Evolutionary conservation across 1,140 invertebrate genomes (phyloP).

Genomic region (Drosophila sucinea): DNA sequence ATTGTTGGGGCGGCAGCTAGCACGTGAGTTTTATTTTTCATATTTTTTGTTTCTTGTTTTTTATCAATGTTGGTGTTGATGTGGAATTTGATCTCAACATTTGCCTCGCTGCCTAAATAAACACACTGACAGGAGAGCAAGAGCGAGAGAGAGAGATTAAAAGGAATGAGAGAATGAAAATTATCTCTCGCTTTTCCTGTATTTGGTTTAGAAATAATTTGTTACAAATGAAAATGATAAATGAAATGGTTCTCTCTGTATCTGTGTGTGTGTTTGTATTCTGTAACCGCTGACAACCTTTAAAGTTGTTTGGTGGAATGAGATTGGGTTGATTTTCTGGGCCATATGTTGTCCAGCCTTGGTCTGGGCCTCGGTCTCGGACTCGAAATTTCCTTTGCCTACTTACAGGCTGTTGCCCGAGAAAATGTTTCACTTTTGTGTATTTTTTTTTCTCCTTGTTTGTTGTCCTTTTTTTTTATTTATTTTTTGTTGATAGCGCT

Average conservation of each 20-base stretch:
- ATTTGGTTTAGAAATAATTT: constrained; percentile 14
- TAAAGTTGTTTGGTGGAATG: constrained; percentile 44
- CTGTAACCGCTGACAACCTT: constrained; percentile 64
- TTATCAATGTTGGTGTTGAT: constrained; percentile 63
- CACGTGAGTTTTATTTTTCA: constrained; percentile 54
- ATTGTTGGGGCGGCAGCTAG: constrained; percentile 26
- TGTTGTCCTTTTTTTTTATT: constrained; percentile 46
- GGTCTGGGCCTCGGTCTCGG: not conserved
- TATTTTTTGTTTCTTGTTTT: constrained; percentile 6
- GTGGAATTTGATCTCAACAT: constrained; percentile 76
- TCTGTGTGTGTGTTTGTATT: constrained; percentile 7
- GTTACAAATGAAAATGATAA: constrained; percentile 17
- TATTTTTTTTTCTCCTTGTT: constrained; percentile 24
- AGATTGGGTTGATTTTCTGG: constrained; percentile 42
- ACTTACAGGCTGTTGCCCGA: constrained; percentile 33
- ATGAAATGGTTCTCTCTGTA: constrained; percentile 34
- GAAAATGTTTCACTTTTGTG: constrained; percentile 44
- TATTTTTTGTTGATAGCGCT: constrained; percentile 72
- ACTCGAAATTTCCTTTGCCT: constrained; percentile 11
- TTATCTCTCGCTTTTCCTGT: constrained; percentile 36
- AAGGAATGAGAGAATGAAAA: constrained; percentile 42
- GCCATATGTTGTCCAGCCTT: constrained; percentile 64
- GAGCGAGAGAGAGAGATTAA: constrained; percentile 35
- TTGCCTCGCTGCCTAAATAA: constrained; percentile 59
- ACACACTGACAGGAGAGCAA: constrained; percentile 41